Base-by-base conservation (phyloP, 1,140 invertebrate species). In the Bombus consobrinus region DNA sequence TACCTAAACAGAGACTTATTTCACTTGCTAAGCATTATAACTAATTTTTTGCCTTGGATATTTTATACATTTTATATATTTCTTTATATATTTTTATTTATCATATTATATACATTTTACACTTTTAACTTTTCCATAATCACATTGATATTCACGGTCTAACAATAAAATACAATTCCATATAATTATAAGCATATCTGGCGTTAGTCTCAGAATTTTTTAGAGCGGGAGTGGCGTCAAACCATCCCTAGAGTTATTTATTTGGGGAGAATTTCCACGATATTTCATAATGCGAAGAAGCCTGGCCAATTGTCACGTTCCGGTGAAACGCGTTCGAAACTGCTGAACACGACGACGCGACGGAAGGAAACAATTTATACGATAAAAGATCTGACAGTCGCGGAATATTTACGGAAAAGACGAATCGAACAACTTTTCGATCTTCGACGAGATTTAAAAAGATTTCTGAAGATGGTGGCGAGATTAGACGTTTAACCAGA, bases 361-460 rank as follows among this genome's bases (percentile, higher is more conserved):
- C 73, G 73, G 73, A 75, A 75, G 73, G 73, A 53, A 75, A 22
- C 43, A n/a, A 77, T 77, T 77, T 59, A 62, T 62, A 28, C 41
- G 41, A 25, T 43, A 32, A n/a, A 47, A 32, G 72, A 47, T 74
- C 41, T 1, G 25, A 41, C 57, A 41, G n/a, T n/a, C 3, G 34
- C 18, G 15, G 2, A 37, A 39, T 76, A 76, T 64, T 64, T 64
- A n/a, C 12, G 32, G 12, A 15, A 25, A 32, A 32, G 25, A 32
- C 12, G 22, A 57, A 12, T 32, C 34, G 22, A 57, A 62, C 37
- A 41, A 5, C 59, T 47, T 68, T 34, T 5, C 37, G 15, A 39
- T 53, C 25, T 64, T 22, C 12, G 32, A 25, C 2, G 15, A 28
- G 37, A 68, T 22, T 13, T 62, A 12, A 2, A 25, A n/a, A n/a